Base-by-base conservation (phyloP, 2,113 vertebrate species). In the Otolemur garnettii region DNA sequence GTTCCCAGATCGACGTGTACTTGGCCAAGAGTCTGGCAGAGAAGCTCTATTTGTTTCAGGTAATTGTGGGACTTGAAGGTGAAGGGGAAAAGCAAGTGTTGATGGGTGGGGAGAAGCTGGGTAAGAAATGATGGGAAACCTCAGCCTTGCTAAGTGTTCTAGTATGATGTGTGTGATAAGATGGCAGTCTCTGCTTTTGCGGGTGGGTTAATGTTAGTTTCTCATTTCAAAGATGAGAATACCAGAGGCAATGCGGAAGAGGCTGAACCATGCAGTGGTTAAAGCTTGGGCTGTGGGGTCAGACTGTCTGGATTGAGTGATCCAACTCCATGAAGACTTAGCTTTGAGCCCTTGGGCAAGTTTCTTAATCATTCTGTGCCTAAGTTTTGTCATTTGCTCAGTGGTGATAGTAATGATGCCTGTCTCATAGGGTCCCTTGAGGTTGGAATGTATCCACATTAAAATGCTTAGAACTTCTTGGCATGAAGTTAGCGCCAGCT, bases 41-140 rank as follows among this genome's bases (percentile, higher is more conserved):
- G 90, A 99, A 99, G 97, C 99, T 99, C 4, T 99, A 99, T 98
- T 98, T 99, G 78, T 99, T 99, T 95, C 99, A 99, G 99, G 99
- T 99, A 99, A 98, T 97, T 78, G 10, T 13, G 22, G 86, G 62
- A 33, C 38, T n/a, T 59, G 60, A 55, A n/a, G 75, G 42, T 75
- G 55, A 93, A 69, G 77, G 77, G 30, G 12, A 33, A 2, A 57
- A 50, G 53, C 26, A 26, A n/a, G 12, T 64, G 57, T 15, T 26
- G 55, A 53, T 30, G 42, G 42, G 1, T 14, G 30, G 68, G 35
- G 60, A 53, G 53, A 33, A 35, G 55, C 17, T 2, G 22, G n/a
- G 42, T 11, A 1, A 1, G 62, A 64, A 55, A 4, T 1, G 0
- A 0, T 13, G 53, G 42, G 59, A 10, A 50, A 21, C 9, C 11